A percentile compares a stretch with the other conserved stretches of the same genome.
These are phyloP conservation scores for Copidosoma floridanum DNA, from an alignment of 1,140 invertebrate species.

Conservation along the genomic window DNA sequence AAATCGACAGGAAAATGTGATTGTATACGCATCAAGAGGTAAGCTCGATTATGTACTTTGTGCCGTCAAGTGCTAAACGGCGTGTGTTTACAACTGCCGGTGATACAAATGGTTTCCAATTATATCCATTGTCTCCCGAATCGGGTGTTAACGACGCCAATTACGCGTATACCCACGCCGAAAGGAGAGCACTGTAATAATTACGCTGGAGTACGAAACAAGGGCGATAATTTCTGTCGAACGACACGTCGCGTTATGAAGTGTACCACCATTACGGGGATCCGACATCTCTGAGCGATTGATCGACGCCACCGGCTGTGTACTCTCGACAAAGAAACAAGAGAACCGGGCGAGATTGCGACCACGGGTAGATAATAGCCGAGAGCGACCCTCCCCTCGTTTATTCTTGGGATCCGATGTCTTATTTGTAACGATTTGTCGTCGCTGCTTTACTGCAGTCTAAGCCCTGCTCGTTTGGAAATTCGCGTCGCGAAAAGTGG, in stretches of 20 bases:
- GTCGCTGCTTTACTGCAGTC: no score
- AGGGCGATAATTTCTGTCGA: background rate
- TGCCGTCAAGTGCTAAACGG: no score
- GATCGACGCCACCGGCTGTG: background rate
- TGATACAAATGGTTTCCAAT: no score
- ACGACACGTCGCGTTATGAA: background rate
- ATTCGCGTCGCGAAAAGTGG: no score
- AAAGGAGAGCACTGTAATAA: background rate
- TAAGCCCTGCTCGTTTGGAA: no score
- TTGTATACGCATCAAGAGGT: no score
- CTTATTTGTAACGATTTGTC: constrained; percentile 14
- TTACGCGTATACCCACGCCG: background rate
- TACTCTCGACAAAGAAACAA: background rate
- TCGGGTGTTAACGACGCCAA: no score
- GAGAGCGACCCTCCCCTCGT: background rate
- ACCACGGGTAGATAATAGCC: background rate
- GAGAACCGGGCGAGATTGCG: background rate
- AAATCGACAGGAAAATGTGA: no score
- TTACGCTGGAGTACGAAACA: no score
- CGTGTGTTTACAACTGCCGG: no score
- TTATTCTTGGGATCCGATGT: constrained; percentile 11
- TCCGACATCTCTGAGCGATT: background rate
- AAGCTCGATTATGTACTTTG: no score
- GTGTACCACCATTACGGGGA: background rate
- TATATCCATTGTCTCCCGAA: no score